phyloP scores from a whole-genome alignment of 2,888 invertebrate genomes.

The Himalopsyche kuldschensis region DNA sequence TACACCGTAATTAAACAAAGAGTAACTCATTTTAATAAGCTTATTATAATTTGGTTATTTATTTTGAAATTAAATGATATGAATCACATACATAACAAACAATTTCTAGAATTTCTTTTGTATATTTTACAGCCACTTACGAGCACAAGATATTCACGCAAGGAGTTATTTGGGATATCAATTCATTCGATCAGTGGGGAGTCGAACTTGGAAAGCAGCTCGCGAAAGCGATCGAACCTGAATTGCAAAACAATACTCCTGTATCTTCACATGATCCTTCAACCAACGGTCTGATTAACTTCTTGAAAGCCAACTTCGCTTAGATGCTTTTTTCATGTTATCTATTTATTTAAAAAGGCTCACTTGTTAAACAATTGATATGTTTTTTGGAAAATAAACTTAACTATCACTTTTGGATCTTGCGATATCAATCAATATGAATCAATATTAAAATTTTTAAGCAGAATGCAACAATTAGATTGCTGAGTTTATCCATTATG shows the following conservation, averaged over 20 bases:
- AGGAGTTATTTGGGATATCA: slow-evolving; percentile 98
- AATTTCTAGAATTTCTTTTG: background rate
- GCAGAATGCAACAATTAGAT: too few species aligned
- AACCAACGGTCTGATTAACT: slow-evolving; percentile 96
- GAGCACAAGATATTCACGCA: slow-evolving; percentile 99
- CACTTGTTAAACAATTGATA: too few species aligned
- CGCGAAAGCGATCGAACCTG: slow-evolving; percentile 97
- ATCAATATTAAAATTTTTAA: too few species aligned
- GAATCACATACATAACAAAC: background rate
- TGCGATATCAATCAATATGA: too few species aligned
- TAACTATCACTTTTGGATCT: too few species aligned
- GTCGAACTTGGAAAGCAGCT: slow-evolving; percentile 98
- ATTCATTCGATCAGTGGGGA: slow-evolving; percentile 99
- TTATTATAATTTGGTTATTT: background rate
- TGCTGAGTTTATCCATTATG: too few species aligned
- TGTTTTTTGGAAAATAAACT: too few species aligned
- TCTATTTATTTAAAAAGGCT: too few species aligned
- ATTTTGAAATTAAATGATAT: background rate
- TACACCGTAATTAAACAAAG: background rate
- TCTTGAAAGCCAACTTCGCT: slow-evolving; percentile 72
- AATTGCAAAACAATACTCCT: slow-evolving; percentile 69
- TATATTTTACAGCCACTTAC: slow-evolving; percentile 75
- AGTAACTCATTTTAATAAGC: background rate
- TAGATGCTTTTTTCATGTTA: background rate
- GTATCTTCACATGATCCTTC: slow-evolving; percentile 87